Base-by-base conservation (phyloP, 1,140 invertebrate species). In the Aleiodes sp. region DNA sequence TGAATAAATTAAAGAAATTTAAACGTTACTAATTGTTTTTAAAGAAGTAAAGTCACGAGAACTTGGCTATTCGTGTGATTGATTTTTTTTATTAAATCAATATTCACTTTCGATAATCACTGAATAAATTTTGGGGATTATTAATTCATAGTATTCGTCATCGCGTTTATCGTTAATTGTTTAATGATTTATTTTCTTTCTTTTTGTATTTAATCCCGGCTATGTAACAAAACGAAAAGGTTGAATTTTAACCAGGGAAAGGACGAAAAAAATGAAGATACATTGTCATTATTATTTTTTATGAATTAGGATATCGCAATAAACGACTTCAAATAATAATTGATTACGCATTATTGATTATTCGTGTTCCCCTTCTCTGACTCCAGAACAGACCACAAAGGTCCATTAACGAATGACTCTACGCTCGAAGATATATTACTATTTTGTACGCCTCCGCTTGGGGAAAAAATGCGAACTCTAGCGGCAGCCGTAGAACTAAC, bases 271-370 rank as follows among this genome's bases (percentile, higher is more conserved):
- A 73, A 73, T 37, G 67, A 72, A 43, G 75, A 72, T 76, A 78
- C 74, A 78, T 75, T 76, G 70, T 75, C 71, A 81, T 79, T 78
- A 76, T 80, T 79, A 77, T 82, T 82, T 81, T 81, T 72, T 79
- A 82, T 75, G 74, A 78, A 75, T 75, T 81, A 80, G 76, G 72
- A 63, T 75, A 80, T 75, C 70, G 73, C 69, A 79, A 81, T 80
- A 81, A 81, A 81, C 73, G 73, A 78, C 75, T 65, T 73, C 68
- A 70, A 70, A 43, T 70, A 73, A 73, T 31, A 21, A 33, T 33
- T 4, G 4, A 8, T 37, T 37, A 7, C 7, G 28, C 24, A 7
- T 37, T 61, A 12, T 65, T 46, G 29, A 52, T 46, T 65, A 63
- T 46, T 16, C 56, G 12, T 35, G 19, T 35, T 35, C n/a, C 24